Evolutionary conservation across 2,888 invertebrate species (phyloP), one percentile per base, ranked within the genome.

Genomic region (Pterobdella sp.): DNA sequence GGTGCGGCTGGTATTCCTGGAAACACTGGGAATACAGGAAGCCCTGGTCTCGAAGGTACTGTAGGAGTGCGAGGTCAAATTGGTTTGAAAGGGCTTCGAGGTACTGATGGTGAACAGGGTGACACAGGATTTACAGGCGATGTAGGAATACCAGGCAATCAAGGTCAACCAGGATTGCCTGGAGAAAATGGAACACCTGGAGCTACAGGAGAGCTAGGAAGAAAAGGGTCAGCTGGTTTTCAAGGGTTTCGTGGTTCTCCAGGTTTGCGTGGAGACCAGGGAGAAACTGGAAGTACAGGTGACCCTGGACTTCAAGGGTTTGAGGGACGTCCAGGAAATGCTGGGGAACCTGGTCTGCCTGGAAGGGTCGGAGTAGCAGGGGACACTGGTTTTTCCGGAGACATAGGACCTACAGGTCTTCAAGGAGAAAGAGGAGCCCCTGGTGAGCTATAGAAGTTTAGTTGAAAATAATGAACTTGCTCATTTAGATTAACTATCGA

Each of bases 81-180:
- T 29, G 74, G 71, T 49, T 3, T 22, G 4, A 69, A 60, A 7
- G 60, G 60, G 4, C 14, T 22, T 10, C 63, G 67, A 63, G 76
- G 76, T 26, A 29, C 49, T 52, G 56, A 36, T 7, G 76, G 77
- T 36, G 31, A 37, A 66, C 93, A 84, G 93, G 92, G 75, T 37
- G 36, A 34, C 22, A 29, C 29, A n/a, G 74, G 74, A 72, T 26
- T 31, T 14, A 14, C 14, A 68, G 74, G 74, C n/a, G 56, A 29
- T 64, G n/a, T 18, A 65, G 75, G 75, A 26, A n/a, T 26, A 29
- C 49, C 35, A 26, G 76, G 76, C 34, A 37, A 4, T 3, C 34
- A 32, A 35, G 75, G 75, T 32, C 29, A 64, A 34, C 4, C 42
- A 4, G 75, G 68, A n/a, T 56, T 31, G 22, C 36, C 52, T 36